Evolutionary conservation across 2,888 invertebrate genomes (phyloP), one percentile per base, ranked within the genome.

Genomic region (Cyclophora albipunctata): DNA sequence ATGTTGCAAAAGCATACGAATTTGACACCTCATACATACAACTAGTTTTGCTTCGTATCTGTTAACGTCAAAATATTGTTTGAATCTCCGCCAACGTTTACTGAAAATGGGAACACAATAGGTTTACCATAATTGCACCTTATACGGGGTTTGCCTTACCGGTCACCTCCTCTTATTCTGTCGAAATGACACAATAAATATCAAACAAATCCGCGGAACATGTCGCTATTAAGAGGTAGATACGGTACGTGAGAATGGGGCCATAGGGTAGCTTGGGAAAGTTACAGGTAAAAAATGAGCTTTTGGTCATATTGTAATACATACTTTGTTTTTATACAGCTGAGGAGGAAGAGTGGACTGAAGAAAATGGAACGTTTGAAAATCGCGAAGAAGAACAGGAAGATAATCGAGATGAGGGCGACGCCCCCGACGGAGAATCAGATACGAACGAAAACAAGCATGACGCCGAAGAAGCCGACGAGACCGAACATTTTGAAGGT

Each of bases 281-380:
- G 50, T 60, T 60, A 51, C 51, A 40, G 37, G 7, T n/a, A 43
- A 46, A 33, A 46, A 41, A 4, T 47, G 42, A 35, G 40, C 42
- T 33, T 49, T 34, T 46, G 33, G 20, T 7, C 46, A 48, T 45
- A 59, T 53, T 53, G 46, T 55, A 37, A 37, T 37, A 37, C 37
- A 37, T 37, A 54, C 49, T 42, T 44, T 45, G 50, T 61, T 58
- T 57, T 51, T 63, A 69, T 65, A 34, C 66, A 86, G 85, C 83
- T 47, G 88, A 84, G 56, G 89, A 88, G 59, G 88, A 88, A 45
- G 87, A 83, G 57, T 87, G 85, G 87, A 72, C 66, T 49, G 81
- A 80, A 49, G 75, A 73, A 41, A 61, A 60, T 45, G 62, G 60
- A 4, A 63, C 56, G 3, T 59, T 54, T 50, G 66, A 62, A 5